Conservation (phyloP, 2,113 vertebrate species). For the Cavia porcellus region DNA sequence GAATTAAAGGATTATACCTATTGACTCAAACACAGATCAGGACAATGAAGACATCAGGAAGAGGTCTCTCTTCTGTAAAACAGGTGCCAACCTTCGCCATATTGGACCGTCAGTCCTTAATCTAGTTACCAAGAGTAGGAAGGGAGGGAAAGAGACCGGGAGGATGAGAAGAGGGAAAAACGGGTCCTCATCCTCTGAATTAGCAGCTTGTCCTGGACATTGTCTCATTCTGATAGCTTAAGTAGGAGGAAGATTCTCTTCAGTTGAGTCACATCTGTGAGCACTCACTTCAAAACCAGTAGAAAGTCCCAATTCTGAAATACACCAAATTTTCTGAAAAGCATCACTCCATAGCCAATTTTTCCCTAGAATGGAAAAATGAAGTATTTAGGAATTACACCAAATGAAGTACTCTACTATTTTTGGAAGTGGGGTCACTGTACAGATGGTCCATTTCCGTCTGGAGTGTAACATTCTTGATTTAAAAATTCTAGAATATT, state of each 20-base stretch:
- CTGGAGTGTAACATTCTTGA: not conserved
- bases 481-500: not conserved
- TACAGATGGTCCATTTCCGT: too few relatives aligned
- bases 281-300: not conserved
- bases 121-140: not conserved
- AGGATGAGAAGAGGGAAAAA: not conserved
- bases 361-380: not conserved
- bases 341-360: not conserved
- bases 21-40: not conserved
- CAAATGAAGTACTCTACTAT: not conserved
- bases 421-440: not conserved
- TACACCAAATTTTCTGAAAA: not conserved
- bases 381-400: not conserved
- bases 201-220: fast-evolving
- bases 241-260: not conserved
- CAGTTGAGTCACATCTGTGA: not conserved
- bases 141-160: not conserved
- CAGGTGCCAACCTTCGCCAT: too few relatives aligned
- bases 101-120: not conserved
- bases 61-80: not conserved
- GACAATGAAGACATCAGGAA: not conserved
- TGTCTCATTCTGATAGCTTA: fast-evolving
- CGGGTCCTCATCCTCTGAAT: fast-evolving
- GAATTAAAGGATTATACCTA: not conserved
- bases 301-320: not conserved